Evolutionary conservation across 2,113 vertebrate species (phyloP).

Genomic region (Condylura cristata): DNA sequence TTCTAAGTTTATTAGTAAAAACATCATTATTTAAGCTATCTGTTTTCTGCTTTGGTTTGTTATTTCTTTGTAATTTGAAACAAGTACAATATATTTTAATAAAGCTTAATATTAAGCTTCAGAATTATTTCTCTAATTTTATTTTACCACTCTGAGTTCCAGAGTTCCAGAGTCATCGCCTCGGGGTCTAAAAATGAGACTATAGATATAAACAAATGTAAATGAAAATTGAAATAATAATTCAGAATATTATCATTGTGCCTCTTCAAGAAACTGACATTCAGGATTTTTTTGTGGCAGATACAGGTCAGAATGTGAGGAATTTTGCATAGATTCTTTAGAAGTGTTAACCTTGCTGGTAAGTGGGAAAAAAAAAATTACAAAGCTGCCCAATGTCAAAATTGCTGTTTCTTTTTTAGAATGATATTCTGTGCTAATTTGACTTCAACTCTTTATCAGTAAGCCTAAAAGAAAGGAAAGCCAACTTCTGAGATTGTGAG

Average conservation of each 20-base stretch:
- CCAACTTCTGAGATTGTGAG: not conserved
- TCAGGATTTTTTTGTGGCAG: not conserved
- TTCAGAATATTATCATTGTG: not conserved
- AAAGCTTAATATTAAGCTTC: not conserved
- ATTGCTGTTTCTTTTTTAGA: not conserved
- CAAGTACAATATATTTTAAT: not conserved
- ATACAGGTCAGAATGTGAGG: not conserved
- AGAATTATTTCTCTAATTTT: not conserved
- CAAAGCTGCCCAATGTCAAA: not conserved
- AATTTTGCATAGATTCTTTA: not conserved
- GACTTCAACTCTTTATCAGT: not conserved
- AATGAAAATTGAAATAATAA: not conserved
- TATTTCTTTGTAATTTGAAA: constrained; percentile 1
- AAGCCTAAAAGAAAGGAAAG: not conserved
- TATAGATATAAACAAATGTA: not conserved
- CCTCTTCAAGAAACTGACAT: not conserved
- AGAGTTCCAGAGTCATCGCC: not conserved
- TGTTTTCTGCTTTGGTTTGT: not conserved
- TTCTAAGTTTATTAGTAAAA: constrained; percentile 6
- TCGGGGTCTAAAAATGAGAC: not conserved
- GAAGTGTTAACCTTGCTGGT: not conserved
- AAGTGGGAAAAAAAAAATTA: not conserved
- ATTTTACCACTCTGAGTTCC: not conserved
- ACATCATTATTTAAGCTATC: not conserved
- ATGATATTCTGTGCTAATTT: not conserved